phyloP scores from a whole-genome alignment of 2,888 invertebrate genomes.

The Drosophila sordidapex region DNA sequence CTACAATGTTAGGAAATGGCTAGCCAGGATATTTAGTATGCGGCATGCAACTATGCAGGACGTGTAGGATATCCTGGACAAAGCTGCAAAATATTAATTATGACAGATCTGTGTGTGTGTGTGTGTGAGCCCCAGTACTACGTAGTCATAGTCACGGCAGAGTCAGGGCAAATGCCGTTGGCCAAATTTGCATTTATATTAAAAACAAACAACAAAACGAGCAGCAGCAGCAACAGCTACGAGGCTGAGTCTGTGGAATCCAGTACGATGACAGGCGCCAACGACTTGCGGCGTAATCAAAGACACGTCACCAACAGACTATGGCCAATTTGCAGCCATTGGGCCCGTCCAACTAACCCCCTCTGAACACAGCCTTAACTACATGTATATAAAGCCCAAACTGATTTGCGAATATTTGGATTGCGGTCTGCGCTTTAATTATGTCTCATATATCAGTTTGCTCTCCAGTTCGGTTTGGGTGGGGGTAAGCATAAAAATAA shows the following conservation, averaged over 20 bases:
- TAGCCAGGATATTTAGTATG: constrained; percentile 64
- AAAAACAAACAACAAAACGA: constrained; percentile 74
- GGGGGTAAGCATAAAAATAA: constrained; percentile 76
- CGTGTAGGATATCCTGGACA: constrained; percentile 60
- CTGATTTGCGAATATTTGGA: constrained; percentile 68
- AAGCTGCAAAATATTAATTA: constrained; percentile 77
- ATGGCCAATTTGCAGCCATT: constrained; percentile 71
- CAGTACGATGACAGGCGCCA: constrained; percentile 68
- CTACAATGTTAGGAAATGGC: constrained; percentile 20
- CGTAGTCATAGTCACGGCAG: constrained; percentile 25
- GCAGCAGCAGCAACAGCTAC: constrained; percentile 27
- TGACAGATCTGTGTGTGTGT: constrained; percentile 62
- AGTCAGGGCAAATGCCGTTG: constrained; percentile 58
- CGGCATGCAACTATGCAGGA: constrained; percentile 63
- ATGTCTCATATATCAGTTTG: constrained; percentile 84
- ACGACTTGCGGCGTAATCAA: constrained; percentile 79
- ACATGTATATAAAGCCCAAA: constrained; percentile 60
- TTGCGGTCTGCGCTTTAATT: constrained; percentile 82
- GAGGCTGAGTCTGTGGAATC: constrained; percentile 28
- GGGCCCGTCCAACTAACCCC: constrained; percentile 14
- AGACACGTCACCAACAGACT: constrained; percentile 80
- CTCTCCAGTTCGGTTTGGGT: constrained; percentile 36
- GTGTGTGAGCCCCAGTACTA: constrained; percentile 15
- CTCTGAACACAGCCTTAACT: constrained; percentile 27
- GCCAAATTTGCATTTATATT: constrained; percentile 81